Evolutionary conservation across 2,113 vertebrate species (phyloP), one percentile per base, ranked within the genome.

Genomic region (Cacatua alba): DNA sequence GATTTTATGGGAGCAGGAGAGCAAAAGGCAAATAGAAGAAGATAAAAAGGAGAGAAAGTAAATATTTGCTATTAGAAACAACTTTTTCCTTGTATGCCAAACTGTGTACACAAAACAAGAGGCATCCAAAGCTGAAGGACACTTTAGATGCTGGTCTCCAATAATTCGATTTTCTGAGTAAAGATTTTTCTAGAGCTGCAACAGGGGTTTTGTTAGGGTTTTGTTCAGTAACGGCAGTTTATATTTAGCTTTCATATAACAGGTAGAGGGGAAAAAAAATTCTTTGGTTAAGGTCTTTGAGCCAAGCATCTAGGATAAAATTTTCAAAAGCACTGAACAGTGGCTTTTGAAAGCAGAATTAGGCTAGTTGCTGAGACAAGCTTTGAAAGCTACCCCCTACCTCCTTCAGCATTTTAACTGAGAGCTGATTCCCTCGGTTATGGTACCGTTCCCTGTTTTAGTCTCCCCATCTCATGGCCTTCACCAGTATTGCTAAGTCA

Each of bases 291-390:
- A 93, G 92, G 90, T 93, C 93, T 95, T 95, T 90, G 78, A 95
- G 92, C 94, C 90, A 94, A 87, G 79, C 95, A 95, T 91, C 91
- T 67, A 74, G 92, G 81, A 94, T 67, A 80, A 92, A 87, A 94
- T 91, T 97, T 96, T 96, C 91, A 95, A 96, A 97, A 94, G 92
- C 86, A 91, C 94, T 95, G 92, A 92, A 91, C 84, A 51, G 92
- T 92, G 94, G 70, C 71, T 95, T 97, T 95, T 95, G 91, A 92
- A 91, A 97, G 82, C 19, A 93, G 95, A 96, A 96, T 97, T 97
- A 94, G 91, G 78, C 88, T 88, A 95, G 96, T 95, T 91, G 74
- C 91, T 95, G 94, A 94, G 94, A 94, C 89, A 84, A 77, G 91
- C 80, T 96, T 95, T 93, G 92, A 97, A 92, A 94, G 69, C 33